phyloP scores from a whole-genome alignment of 2,113 vertebrate species.

The Xenopus borealis region DNA sequence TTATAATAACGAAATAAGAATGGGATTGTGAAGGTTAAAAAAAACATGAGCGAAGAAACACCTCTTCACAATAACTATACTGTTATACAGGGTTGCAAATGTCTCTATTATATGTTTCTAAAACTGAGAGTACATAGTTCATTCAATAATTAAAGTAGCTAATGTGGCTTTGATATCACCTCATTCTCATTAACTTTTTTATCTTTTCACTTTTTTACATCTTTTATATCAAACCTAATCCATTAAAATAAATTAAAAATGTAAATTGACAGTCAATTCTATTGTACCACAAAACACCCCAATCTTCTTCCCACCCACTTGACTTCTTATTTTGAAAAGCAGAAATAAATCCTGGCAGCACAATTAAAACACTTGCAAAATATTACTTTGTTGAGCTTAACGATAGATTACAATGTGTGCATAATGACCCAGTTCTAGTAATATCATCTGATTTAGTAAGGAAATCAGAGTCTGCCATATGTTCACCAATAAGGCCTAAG shows the following conservation, averaged over 20 bases:
- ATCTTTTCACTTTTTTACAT: slow-evolving; percentile 16
- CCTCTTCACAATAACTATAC: not conserved
- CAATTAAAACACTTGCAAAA: slow-evolving; percentile 72
- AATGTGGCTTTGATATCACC: slow-evolving; percentile 19
- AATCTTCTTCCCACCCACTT: slow-evolving; percentile 45
- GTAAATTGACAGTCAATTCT: slow-evolving; percentile 53
- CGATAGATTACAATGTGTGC: slow-evolving; percentile 69
- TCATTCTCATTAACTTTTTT: not conserved
- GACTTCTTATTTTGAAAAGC: slow-evolving; percentile 54
- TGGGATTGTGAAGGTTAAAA: no score
- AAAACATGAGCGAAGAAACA: no score
- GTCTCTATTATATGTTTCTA: no score
- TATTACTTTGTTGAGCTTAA: slow-evolving; percentile 73
- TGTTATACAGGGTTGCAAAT: not conserved
- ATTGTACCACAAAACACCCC: slow-evolving; percentile 57
- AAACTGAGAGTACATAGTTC: no score
- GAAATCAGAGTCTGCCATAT: slow-evolving; percentile 69
- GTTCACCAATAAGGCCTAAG: slow-evolving; percentile 66
- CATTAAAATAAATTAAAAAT: slow-evolving; percentile 47
- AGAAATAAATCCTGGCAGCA: slow-evolving; percentile 67
- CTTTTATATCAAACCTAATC: slow-evolving; percentile 1
- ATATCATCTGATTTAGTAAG: slow-evolving; percentile 75
- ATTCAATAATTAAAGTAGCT: slow-evolving; percentile 20
- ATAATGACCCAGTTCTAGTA: slow-evolving; percentile 74
- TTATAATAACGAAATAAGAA: no score